phyloP scores from a whole-genome alignment of 2,113 vertebrate species.

The Microcebus murinus region DNA sequence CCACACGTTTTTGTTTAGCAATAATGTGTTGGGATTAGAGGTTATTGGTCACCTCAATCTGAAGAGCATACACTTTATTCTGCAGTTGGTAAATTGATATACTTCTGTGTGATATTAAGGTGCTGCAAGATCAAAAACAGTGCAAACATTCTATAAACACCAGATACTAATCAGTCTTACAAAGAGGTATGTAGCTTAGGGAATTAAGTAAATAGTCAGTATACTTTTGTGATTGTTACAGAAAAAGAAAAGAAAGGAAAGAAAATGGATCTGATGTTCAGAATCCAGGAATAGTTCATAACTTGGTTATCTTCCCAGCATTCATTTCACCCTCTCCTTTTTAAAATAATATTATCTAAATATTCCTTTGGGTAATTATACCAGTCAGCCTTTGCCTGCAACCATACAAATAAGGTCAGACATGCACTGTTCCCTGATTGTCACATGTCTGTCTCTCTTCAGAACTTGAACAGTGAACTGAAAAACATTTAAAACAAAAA shows the following conservation, averaged over 20 bases:
- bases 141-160: background rate
- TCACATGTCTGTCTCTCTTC: background rate
- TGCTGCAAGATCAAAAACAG: background rate
- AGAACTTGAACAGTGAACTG: background rate
- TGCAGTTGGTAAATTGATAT: background rate
- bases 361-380: background rate
- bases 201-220: background rate
- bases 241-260: background rate
- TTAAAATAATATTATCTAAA: background rate
- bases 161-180: background rate
- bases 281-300: background rate
- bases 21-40: background rate
- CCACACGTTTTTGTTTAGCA: background rate
- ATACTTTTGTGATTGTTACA: background rate
- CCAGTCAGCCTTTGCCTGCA: background rate
- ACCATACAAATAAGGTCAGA: background rate
- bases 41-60: background rate
- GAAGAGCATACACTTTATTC: background rate
- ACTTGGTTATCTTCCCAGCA: background rate
- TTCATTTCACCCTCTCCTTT: accelerated
- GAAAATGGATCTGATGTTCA: background rate
- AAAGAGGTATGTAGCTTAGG: background rate
- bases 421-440: accelerated
- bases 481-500: background rate
- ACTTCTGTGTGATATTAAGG: background rate